Base-by-base conservation (phyloP, 2,797 vertebrate species). In the Acipenser ruthenus region DNA sequence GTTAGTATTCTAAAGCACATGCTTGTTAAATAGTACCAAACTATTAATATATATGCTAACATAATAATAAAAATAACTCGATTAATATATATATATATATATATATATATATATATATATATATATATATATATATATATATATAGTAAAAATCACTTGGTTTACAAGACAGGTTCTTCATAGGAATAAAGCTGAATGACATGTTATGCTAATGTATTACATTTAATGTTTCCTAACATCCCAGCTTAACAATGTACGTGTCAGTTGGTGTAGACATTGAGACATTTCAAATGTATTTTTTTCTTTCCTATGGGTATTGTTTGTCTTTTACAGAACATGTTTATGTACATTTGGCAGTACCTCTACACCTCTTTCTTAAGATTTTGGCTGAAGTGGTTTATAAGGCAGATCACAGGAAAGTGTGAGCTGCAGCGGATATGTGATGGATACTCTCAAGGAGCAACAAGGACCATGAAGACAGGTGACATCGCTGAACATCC, bases 371-470 rank as follows among this genome's bases (percentile, higher is more conserved):
- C 84, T 63, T 93, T 92, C 78, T 79, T 99, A 60, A 88, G 95
- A 11, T 93, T 90, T 75, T 98, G 94, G 91, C 70, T 98, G 72
- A 99, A 99, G 82, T 99, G 96, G 95, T 10, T 97, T 62, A 64
- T 95, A 70, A 81, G 93, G 70, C 91, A 94, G 69, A 76, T 86
- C 8, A 95, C 93, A 0, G 88, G 94, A 50, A 94, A 75, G 62
- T 96, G 95, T 80, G 95, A 99, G 77, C 79, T 99, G 69, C 95
- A 98, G 87, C 88, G 96, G 11, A 90, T 99, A 68, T 89, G 90
- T 72, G 87, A 85, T 0, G 73, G 80, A 52, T 78, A 79, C 65
- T 75, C 75, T 72, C 79, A 88, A 3, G 95, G 95, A 0, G 93
- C 92, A 0, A 67, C 67, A 1, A 88, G 93, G 79, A 94, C 95